Evolutionary conservation across 2,888 invertebrate genomes (phyloP).

Genomic region (Caenorhabditis afra): DNA sequence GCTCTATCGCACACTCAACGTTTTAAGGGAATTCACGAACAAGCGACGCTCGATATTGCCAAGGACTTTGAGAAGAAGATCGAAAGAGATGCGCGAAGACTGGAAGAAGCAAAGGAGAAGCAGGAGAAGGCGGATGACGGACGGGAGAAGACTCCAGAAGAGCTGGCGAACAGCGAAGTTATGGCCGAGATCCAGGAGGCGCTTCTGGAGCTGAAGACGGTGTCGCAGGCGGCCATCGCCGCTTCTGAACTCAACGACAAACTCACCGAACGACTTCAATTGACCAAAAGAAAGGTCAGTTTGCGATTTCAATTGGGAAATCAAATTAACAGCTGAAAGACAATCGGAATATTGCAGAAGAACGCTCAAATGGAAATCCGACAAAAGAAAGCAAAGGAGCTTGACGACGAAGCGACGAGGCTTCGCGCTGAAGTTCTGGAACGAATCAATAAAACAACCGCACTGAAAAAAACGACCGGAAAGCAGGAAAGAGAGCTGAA

Average conservation of each 20-base stretch:
- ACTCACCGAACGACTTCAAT: conserved; percentile 63
- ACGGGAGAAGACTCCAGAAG: conserved; percentile 30
- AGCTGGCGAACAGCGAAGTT: conserved; percentile 23
- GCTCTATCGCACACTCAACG: conserved; percentile 29
- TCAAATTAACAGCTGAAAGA: too few relatives aligned
- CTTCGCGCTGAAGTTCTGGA: conserved; percentile 56
- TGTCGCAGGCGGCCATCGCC: conserved; percentile 62
- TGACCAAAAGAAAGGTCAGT: conserved; percentile 68
- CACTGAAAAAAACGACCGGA: conserved; percentile 57
- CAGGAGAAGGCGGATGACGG: conserved; percentile 27
- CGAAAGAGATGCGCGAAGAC: conserved; percentile 36
- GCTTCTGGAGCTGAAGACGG: conserved; percentile 62
- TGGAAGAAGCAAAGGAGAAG: conserved; percentile 46
- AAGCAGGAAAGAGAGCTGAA: conserved; percentile 66
- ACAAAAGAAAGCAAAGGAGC: conserved; percentile 57
- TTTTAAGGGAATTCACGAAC: conserved; percentile 66
- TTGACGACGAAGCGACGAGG: conserved; percentile 52
- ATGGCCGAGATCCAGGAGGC: conserved; percentile 60
- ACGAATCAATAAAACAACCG: conserved; percentile 51
- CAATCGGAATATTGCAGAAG: conserved; percentile 68
- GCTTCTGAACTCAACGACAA: conserved; percentile 70
- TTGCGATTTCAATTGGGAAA: neutral
- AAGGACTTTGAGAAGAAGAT: conserved; percentile 61
- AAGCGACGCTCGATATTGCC: conserved; percentile 68
- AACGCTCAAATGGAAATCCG: conserved; percentile 63